phyloP scores from a whole-genome alignment of 1,140 invertebrate genomes.

The Leguminivora glycinivorella region DNA sequence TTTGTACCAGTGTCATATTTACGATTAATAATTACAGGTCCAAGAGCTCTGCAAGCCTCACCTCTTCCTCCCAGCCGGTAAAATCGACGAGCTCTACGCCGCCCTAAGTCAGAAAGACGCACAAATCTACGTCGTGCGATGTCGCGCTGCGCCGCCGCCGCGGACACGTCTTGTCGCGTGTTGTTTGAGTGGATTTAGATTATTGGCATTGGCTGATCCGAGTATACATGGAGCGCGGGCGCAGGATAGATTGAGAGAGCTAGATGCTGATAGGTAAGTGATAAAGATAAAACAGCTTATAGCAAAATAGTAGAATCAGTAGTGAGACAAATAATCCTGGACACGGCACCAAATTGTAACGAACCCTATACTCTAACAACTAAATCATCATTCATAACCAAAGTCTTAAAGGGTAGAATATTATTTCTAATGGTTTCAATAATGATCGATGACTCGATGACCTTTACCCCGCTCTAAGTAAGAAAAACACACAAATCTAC shows the following conservation, averaged over 20 bases:
- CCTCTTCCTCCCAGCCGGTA: slow-evolving; percentile 89
- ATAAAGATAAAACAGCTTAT: slow-evolving; percentile 66
- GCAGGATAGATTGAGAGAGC: slow-evolving; percentile 41
- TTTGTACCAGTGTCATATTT: no score
- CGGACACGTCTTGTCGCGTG: slow-evolving; percentile 81
- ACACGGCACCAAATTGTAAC: neutral
- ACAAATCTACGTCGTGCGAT: slow-evolving; percentile 95
- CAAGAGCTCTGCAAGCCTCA: slow-evolving; percentile 88
- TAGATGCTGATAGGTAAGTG: slow-evolving; percentile 59
- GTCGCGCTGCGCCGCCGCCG: slow-evolving; percentile 73
- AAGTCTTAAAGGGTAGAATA: no score
- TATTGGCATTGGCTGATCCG: slow-evolving; percentile 92
- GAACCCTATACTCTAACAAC: no score
- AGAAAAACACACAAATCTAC: slow-evolving; percentile 97
- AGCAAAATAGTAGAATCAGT: no score
- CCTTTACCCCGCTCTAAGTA: slow-evolving; percentile 90
- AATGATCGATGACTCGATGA: no score
- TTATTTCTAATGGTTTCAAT: no score
- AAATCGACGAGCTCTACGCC: slow-evolving; percentile 93
- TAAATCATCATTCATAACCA: no score
- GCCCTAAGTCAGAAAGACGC: slow-evolving; percentile 93
- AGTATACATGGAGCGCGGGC: slow-evolving; percentile 85
- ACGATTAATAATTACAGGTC: slow-evolving; percentile 43
- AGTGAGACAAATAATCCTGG: neutral
- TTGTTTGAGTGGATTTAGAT: slow-evolving; percentile 73